Evolutionary conservation across 2,888 invertebrate genomes (phyloP), one percentile per base, ranked within the genome.

Genomic region (Disparrhopalites patrizii): DNA sequence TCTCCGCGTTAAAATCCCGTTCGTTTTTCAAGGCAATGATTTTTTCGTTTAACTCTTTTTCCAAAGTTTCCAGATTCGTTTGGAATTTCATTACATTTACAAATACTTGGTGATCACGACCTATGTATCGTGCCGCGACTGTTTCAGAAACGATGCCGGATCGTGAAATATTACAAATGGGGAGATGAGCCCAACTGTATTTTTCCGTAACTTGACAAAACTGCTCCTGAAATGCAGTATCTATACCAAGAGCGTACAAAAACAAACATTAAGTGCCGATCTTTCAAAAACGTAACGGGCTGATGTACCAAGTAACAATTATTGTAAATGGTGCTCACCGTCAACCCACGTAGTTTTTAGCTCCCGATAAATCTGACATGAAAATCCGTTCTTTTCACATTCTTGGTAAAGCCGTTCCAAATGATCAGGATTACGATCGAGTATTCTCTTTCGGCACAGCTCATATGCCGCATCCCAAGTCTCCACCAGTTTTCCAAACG

Each of bases 401-500:
- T 13, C 20, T 25, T 33, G n/a, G 23, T 65, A 57, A 15, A 65
- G 27, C 13, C 36, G 10, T 13, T 65, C 64, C 56, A 65, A 31
- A 27, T 50, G 47, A 23, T 27, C 28, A n/a, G 50, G 50, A 30
- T 50, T 38, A 10, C 50, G 31, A 8, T 57, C 43, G n/a, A 47
- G 31, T 13, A 64, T 50, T 20, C 43, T 36, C 30, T 47, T 47
- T n/a, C 50, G 10, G 8, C 27, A 20, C 15, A 64, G 28, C 27
- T 40, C 23, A 43, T 40, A 30, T 7, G 55, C 47, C 2, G 50
- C 56, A 65, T 65, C 64, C 57, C 57, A 57, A 33, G 31, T 40
- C 36, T 65, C 64, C 4, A 57, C 47, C 1, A 57, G 2, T n/a
- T 33, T 8, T 10, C 54, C 63, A 3, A 20, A 36, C 1, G 25